phyloP scores from a whole-genome alignment of 2,797 vertebrate genomes.

The Tokudaia tokunoshimensis region DNA sequence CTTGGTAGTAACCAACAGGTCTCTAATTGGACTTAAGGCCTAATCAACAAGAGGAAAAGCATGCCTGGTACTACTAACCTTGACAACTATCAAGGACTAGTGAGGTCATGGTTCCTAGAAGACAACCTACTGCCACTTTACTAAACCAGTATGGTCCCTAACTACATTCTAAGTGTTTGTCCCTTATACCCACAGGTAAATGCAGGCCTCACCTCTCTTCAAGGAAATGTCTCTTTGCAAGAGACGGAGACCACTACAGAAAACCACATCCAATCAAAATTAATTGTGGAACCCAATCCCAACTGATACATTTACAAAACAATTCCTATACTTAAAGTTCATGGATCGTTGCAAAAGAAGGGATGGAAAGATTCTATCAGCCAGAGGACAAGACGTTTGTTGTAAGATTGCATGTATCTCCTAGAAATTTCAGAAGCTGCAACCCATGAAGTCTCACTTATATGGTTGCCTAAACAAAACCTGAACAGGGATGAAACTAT shows the following conservation, averaged over 20 bases:
- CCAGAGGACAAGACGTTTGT: background rate
- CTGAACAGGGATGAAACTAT: background rate
- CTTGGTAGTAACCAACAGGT: background rate
- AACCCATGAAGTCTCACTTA: background rate
- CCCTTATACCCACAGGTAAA: background rate
- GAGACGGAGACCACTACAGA: background rate
- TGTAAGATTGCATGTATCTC: background rate
- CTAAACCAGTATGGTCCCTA: background rate
- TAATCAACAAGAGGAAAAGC: background rate
- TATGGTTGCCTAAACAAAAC: background rate
- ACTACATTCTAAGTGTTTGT: background rate
- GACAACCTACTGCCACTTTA: background rate
- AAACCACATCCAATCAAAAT: background rate
- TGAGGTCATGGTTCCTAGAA: background rate
- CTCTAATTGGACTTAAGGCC: background rate
- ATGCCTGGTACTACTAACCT: background rate
- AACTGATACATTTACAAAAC: too few relatives aligned
- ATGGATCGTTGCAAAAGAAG: background rate
- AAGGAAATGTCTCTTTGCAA: background rate
- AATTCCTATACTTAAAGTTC: too few relatives aligned
- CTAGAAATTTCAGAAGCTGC: background rate
- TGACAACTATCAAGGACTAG: background rate
- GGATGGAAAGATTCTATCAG: too few relatives aligned
- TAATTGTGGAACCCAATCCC: background rate
- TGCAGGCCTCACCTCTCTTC: too few relatives aligned